These are phyloP conservation scores for Chloroclysta siterata DNA, from an alignment of 2,888 invertebrate species.

Conservation along the genomic window DNA sequence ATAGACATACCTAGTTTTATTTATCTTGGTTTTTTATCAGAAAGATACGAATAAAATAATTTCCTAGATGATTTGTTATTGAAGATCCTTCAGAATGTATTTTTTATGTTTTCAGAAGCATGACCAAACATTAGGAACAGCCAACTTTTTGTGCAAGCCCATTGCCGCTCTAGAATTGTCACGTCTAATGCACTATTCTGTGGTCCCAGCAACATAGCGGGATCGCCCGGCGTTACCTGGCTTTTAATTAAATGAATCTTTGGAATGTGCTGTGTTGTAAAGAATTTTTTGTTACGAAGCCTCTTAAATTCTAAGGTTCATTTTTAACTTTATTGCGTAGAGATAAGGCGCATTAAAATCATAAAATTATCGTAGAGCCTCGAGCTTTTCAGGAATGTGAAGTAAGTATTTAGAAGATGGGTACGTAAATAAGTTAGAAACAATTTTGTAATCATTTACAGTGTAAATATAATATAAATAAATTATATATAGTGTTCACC, in stretches of 20 bases:
- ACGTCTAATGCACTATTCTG: constrained; percentile 15
- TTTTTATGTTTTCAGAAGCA: no score
- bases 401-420: background rate
- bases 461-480: no score
- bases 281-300: constrained; percentile 45
- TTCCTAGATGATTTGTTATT: no score
- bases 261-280: constrained; percentile 65
- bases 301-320: constrained; percentile 31
- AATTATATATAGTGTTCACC: no score
- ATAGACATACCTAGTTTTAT: no score
- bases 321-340: constrained; percentile 36
- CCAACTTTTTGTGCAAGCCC: no score
- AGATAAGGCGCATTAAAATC: constrained; percentile 30
- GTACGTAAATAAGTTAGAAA: background rate
- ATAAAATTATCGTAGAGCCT: constrained; percentile 21
- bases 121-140: no score
- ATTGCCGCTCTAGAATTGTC: constrained; percentile 1
- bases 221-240: constrained; percentile 51
- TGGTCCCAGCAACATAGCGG: constrained; percentile 31
- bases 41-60: no score
- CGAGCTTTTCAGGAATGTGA: constrained; percentile 16
- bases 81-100: no score
- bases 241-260: constrained; percentile 62
- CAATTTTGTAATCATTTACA: no score
- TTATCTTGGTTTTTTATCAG: no score